These are phyloP conservation scores for Manis javanica DNA, from an alignment of 2,797 vertebrate genomes.

Conservation along the genomic window DNA sequence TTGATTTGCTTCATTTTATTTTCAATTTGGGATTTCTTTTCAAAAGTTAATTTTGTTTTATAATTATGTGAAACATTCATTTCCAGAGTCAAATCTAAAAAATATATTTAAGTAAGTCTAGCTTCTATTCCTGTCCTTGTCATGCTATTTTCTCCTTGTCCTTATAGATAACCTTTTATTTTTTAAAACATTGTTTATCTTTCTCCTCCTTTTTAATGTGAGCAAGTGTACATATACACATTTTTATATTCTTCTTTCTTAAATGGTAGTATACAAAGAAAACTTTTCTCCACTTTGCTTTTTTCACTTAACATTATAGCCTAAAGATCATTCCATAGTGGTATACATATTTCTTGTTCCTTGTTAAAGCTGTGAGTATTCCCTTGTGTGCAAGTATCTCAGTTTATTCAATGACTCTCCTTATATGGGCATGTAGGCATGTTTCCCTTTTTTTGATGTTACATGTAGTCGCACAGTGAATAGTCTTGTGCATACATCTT, in stretches of 20 bases:
- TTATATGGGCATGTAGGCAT: background rate
- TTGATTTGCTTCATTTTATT: background rate
- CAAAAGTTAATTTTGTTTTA: conserved; percentile 20
- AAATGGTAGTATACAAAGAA: background rate
- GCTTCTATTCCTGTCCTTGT: background rate
- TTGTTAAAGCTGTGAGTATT: background rate
- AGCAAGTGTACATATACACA: background rate
- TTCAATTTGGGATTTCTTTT: background rate
- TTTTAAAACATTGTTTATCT: background rate
- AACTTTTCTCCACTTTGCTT: background rate
- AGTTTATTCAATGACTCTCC: background rate
- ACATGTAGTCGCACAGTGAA: background rate
- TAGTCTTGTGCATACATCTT: background rate
- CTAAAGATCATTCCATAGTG: background rate
- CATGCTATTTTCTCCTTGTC: background rate
- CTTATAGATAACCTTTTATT: background rate
- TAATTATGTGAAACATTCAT: background rate
- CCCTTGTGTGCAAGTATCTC: background rate
- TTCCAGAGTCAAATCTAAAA: background rate
- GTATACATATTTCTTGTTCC: background rate
- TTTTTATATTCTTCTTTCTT: conserved; percentile 28
- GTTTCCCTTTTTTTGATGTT: background rate
- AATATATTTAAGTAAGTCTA: background rate
- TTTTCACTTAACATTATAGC: background rate
- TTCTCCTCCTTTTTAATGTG: background rate